A percentile compares a stretch with the other conserved stretches of the same genome.
phyloP scores from a whole-genome alignment of 2,888 invertebrate genomes.

The Nesidiocoris tenuis region DNA sequence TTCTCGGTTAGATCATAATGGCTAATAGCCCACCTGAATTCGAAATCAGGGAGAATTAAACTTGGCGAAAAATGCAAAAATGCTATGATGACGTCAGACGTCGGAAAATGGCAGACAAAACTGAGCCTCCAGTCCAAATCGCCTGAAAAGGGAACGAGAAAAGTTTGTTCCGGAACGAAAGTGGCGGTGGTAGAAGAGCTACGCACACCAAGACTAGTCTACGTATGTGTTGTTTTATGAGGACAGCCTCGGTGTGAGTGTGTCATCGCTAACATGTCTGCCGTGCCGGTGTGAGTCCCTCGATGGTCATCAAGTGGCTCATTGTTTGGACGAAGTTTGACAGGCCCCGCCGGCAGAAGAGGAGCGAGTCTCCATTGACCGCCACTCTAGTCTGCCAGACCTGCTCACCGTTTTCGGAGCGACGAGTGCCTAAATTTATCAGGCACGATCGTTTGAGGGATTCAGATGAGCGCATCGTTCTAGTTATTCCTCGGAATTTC shows the following conservation, averaged over 20 bases:
- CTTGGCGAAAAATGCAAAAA: too few relatives aligned
- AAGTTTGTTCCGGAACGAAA: not conserved
- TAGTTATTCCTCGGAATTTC: too few relatives aligned
- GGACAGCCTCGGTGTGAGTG: not conserved
- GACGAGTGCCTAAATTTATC: too few relatives aligned
- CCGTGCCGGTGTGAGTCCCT: not conserved
- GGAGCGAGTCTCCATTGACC: too few relatives aligned
- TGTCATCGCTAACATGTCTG: not conserved
- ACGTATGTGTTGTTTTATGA: not conserved
- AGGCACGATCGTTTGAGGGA: too few relatives aligned
- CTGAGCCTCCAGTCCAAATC: not conserved
- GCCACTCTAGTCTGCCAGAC: too few relatives aligned
- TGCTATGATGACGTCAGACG: not conserved
- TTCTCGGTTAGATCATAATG: too few relatives aligned
- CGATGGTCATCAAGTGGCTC: not conserved
- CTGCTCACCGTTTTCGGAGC: too few relatives aligned
- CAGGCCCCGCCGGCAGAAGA: not conserved
- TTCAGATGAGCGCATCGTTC: too few relatives aligned
- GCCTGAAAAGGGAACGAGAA: not conserved
- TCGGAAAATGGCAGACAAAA: not conserved
- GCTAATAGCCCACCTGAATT: too few relatives aligned
- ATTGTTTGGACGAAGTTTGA: not conserved
- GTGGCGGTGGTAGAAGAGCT: not conserved
- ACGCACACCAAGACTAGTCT: not conserved
- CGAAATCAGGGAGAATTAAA: too few relatives aligned